phyloP scores from a whole-genome alignment of 2,113 vertebrate genomes.

The Tetraodon nigroviridis region DNA sequence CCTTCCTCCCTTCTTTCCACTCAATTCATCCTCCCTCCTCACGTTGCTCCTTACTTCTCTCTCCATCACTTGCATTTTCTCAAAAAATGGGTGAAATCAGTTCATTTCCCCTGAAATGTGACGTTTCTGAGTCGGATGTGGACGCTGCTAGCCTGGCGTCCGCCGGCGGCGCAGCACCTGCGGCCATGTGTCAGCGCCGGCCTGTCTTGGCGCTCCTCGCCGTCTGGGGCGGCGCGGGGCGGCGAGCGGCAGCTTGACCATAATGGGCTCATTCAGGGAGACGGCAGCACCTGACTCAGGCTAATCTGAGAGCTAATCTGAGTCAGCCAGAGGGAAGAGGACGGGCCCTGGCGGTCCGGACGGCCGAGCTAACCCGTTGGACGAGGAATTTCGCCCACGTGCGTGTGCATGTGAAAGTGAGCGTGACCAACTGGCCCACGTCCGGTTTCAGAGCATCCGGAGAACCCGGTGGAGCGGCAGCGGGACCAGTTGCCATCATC shows the following conservation, averaged over 20 bases:
- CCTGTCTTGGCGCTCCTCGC: slow-evolving; percentile 48
- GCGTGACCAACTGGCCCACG: neutral
- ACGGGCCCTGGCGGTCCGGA: too few species aligned
- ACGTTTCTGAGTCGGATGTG: neutral
- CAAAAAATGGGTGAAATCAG: too few species aligned
- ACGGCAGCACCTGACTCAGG: slow-evolving; percentile 40
- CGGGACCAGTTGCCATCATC: slow-evolving; percentile 33
- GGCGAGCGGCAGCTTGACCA: slow-evolving; percentile 25
- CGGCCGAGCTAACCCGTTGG: too few species aligned
- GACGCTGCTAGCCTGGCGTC: slow-evolving; percentile 11
- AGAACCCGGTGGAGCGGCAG: neutral
- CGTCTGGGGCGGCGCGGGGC: slow-evolving; percentile 50
- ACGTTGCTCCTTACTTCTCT: neutral
- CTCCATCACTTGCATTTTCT: neutral
- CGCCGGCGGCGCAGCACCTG: slow-evolving; percentile 33
- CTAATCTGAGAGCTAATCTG: neutral
- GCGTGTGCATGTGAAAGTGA: neutral
- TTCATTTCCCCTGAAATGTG: too few species aligned
- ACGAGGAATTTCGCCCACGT: neutral
- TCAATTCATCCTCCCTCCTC: neutral
- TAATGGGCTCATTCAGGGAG: slow-evolving; percentile 56
- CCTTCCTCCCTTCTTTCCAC: neutral
- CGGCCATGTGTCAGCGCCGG: slow-evolving; percentile 39
- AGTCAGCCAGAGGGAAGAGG: too few species aligned
- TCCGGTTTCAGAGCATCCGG: neutral